Evolutionary conservation across 2,113 vertebrate species (phyloP), one percentile per base, ranked within the genome.

Genomic region (Tenrec ecaudatus): DNA sequence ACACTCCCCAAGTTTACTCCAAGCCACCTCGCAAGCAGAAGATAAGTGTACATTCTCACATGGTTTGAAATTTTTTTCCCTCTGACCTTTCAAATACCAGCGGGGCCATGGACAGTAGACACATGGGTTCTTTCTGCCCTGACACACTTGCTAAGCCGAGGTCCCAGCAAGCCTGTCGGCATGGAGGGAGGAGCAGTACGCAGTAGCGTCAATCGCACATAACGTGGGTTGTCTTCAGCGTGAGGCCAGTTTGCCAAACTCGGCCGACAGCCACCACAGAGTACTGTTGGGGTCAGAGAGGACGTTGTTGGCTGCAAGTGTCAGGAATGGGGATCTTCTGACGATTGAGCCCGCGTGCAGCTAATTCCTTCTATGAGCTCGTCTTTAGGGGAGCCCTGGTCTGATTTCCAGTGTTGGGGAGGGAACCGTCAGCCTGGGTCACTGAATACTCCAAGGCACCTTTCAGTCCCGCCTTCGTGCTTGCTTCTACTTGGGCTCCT

Each of bases 171-270:
- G 97, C 94, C 60, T 94, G 96, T 96, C 89, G 47, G 40, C 96
- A 90, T 96, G 97, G 96, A 91, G 95, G 95, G 94, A 97, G 94
- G 95, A 97, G 97, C 98, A 98, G 97, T 98, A 98, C 98, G 97
- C 90, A 93, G 60, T 40, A 15, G 95, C 96, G 68, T 88, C 79
- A 64, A 57, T 77, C 47, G 47, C 33, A 27, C 81, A 10, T 43
- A 38, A 40, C 53, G 11, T 4, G n/a, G 79, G n/a, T 96, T 95
- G 87, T 86, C 94, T 79, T 6, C 93, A 68, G 91, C 4, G 83
- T 87, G 60, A 43, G n/a, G 86, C 62, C 88, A 57, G 60, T 57
- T 95, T 94, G 91, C 86, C 95, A 95, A 81, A 92, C 38, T 31
- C n/a, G 71, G 25, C 29, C n/a, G 25, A 64, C 8, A 80, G 62